A percentile compares a stretch with the other conserved stretches of the same genome.
Evolutionary conservation across 2,888 invertebrate genomes (phyloP).

Genomic region (Microplitis manilae): DNA sequence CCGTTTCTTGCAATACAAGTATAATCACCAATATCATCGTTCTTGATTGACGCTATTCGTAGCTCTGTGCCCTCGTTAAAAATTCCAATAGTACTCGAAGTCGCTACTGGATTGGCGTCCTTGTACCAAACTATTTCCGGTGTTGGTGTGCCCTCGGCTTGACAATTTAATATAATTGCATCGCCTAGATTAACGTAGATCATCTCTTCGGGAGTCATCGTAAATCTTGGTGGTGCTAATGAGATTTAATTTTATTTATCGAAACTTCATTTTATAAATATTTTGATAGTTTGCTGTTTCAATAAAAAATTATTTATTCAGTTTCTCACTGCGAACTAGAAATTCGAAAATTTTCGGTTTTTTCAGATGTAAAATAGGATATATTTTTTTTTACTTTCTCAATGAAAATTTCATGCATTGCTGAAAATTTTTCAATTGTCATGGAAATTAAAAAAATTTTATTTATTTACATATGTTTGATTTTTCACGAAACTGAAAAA

Average conservation of each 20-base stretch:
- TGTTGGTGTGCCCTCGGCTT: slow-evolving; percentile 95
- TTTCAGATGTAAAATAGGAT: too few relatives aligned
- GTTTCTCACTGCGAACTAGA: too few relatives aligned
- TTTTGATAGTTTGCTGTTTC: neutral
- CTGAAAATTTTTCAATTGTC: too few relatives aligned
- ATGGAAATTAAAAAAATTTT: too few relatives aligned
- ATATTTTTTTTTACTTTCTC: too few relatives aligned
- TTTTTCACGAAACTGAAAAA: too few relatives aligned
- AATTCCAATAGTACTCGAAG: slow-evolving; percentile 89
- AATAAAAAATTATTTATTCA: too few relatives aligned
- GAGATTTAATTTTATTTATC: neutral
- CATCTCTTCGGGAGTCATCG: slow-evolving; percentile 95
- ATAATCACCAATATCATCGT: slow-evolving; percentile 97
- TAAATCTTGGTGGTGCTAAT: slow-evolving; percentile 92
- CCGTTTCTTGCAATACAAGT: slow-evolving; percentile 96
- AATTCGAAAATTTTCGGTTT: too few relatives aligned
- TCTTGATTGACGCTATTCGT: slow-evolving; percentile 91
- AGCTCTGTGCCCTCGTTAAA: slow-evolving; percentile 96
- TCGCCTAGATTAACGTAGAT: slow-evolving; percentile 97
- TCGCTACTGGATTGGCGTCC: slow-evolving; percentile 92
- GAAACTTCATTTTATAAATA: neutral
- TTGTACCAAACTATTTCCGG: slow-evolving; percentile 98
- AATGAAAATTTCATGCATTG: too few relatives aligned
- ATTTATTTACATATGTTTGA: too few relatives aligned
- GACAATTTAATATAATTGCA: slow-evolving; percentile 95